Evolutionary conservation across 2,888 invertebrate species (phyloP).

Genomic region (Dynastes maya): DNA sequence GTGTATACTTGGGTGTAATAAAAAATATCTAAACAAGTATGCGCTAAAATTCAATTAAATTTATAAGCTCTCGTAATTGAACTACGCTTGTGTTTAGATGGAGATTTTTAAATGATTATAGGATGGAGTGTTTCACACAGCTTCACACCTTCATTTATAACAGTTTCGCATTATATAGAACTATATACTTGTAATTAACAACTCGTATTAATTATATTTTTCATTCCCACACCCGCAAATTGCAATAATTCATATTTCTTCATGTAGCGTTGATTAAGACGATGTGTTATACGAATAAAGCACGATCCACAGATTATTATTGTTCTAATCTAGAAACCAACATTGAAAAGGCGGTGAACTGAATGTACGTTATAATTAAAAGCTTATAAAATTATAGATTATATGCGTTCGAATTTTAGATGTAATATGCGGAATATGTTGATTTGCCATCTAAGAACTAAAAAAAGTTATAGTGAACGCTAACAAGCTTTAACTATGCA

Average conservation of each 20-base stretch:
- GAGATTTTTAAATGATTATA: too few relatives aligned
- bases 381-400: conserved; percentile 4
- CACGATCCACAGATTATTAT: neutral
- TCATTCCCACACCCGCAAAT: conserved; percentile 13
- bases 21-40: too few relatives aligned
- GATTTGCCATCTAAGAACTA: neutral
- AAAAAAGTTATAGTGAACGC: neutral
- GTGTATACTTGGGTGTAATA: too few relatives aligned
- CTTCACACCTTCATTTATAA: conserved; percentile 4
- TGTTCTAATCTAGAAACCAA: conserved; percentile 5
- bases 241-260: neutral
- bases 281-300: neutral
- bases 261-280: neutral
- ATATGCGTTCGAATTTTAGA: neutral
- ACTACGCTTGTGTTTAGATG: too few relatives aligned
- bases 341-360: conserved; percentile 11
- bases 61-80: too few relatives aligned
- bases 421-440: neutral
- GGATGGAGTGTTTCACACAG: neutral
- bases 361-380: conserved; percentile 2
- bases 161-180: neutral
- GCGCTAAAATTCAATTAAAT: too few relatives aligned
- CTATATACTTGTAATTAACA: neutral
- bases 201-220: conserved; percentile 3
- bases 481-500: neutral